Evolutionary conservation across 2,797 vertebrate genomes (phyloP), one percentile per base, ranked within the genome.

Genomic region (Acomys russatus): DNA sequence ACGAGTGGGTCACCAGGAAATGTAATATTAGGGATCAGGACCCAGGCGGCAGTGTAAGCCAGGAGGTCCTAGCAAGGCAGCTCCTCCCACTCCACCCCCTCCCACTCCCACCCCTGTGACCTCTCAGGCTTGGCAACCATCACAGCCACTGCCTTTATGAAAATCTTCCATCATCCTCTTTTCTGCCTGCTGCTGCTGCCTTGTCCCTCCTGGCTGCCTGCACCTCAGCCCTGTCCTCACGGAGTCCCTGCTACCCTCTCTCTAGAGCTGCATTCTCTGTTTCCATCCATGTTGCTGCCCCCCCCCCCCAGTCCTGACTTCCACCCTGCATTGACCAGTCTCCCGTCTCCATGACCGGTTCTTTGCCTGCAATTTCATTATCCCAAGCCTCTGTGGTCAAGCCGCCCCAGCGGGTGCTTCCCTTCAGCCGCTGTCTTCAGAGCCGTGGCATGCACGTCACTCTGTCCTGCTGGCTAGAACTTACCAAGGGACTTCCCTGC

Each of bases 1-100:
- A 97, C 77, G 94, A 96, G 94, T 38, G 91, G 83, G 78, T 91
- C 78, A 97, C 71, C 38, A 0, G 30, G 95, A 95, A 97, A 96
- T 90, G 96, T 94, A 97, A 98, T 97, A 95, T 91, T 96, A 96
- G 91, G 94, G 96, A 97, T 97, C 94, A 54, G 79, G 96, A 96
- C 95, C 96, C 91, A 94, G 94, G 64, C 66, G 18, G 74, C 90
- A 90, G 94, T 92, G 79, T 70, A 89, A 90, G 88, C 83, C 2
- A 64, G 79, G 94, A 96, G 83, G 93, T 79, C 92, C 92, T 54
- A 56, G 88, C 1, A 35, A 96, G 96, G 61, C 44, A 1, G 88
- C 74, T 1, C 0, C 71, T 64, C 79, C 59, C 23, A 22, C 64
- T 30, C 11, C 64, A 49, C 28, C 61, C 82, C 44, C 73, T 2